Percentiles rank a stretch among this genome's conserved stretches.
Conservation (phyloP, 2,888 invertebrate species). For the Ophioninae sp. region DNA sequence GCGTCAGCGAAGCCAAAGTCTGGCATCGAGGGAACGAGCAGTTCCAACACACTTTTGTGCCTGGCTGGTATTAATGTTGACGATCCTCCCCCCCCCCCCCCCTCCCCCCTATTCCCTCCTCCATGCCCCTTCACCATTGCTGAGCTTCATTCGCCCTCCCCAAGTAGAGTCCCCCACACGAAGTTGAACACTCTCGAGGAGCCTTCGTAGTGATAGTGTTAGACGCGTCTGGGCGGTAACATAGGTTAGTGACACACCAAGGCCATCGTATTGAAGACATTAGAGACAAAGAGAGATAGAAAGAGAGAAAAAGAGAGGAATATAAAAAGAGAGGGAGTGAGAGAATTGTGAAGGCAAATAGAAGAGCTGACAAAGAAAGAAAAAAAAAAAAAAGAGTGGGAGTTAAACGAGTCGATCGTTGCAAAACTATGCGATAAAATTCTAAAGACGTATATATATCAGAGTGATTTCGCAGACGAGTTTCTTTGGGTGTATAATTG, state of each 20-base stretch:
- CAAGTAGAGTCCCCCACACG: conserved; percentile 25
- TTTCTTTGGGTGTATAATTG: conserved; percentile 19
- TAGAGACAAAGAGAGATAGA: conserved; percentile 27
- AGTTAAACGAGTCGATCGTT: conserved; percentile 21
- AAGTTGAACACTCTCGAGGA: conserved; percentile 27
- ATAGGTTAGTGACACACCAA: conserved; percentile 79
- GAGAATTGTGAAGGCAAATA: not conserved
- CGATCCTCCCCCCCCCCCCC: not conserved
- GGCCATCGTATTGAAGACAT: conserved; percentile 67
- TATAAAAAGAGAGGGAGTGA: not conserved
- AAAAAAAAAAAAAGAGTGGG: conserved; percentile 3
- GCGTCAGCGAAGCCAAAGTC: conserved; percentile 31
- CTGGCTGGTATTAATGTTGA: conserved; percentile 30
- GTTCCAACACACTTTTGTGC: conserved; percentile 17
- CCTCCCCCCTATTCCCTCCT: not conserved
- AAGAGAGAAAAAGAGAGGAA: not conserved
- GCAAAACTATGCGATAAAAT: conserved; percentile 36
- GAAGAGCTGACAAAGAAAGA: not conserved
- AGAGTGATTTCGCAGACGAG: conserved; percentile 33
- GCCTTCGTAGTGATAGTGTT: conserved; percentile 50
- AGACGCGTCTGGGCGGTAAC: conserved; percentile 73
- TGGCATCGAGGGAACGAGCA: conserved; percentile 45
- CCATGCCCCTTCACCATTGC: not conserved
- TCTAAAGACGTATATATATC: conserved; percentile 13
- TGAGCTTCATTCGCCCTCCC: not conserved